Evolutionary conservation across 2,888 invertebrate species (phyloP).

Genomic region (Caenorhabditis wallacei): DNA sequence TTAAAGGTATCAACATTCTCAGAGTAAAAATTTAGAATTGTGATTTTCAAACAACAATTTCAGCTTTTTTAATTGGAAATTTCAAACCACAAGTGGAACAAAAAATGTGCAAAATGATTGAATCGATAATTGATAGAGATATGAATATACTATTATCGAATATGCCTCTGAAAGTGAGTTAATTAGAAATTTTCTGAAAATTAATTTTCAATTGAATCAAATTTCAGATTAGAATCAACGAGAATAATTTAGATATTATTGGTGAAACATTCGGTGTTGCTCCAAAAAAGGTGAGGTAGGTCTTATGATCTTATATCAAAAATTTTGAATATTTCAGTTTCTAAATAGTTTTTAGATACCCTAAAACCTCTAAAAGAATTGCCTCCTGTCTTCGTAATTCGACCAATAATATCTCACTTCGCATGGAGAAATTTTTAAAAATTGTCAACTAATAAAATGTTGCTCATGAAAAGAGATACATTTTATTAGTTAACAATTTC

Average conservation of each 20-base stretch:
- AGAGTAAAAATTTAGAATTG: background rate
- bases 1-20: slow-evolving; percentile 78
- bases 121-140: slow-evolving; percentile 80
- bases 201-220: background rate
- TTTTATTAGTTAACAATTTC: no score
- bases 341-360: no score
- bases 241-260: slow-evolving; percentile 81
- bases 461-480: no score
- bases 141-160: slow-evolving; percentile 80
- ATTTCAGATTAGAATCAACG: slow-evolving; percentile 80
- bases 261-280: slow-evolving; percentile 71
- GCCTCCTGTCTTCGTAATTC: no score
- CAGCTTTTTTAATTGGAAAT: slow-evolving; percentile 81
- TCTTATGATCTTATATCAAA: background rate
- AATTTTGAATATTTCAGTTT: no score
- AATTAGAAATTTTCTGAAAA: no score
- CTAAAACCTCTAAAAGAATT: no score
- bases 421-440: no score
- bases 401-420: no score
- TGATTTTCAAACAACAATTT: background rate
- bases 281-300: slow-evolving; percentile 65
- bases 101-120: slow-evolving; percentile 82
- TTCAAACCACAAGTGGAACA: slow-evolving; percentile 83
- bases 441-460: no score
- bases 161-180: slow-evolving; percentile 80